Evolutionary conservation across 2,888 invertebrate species (phyloP), one percentile per base, ranked within the genome.

Genomic region (Parelbella ahira): DNA sequence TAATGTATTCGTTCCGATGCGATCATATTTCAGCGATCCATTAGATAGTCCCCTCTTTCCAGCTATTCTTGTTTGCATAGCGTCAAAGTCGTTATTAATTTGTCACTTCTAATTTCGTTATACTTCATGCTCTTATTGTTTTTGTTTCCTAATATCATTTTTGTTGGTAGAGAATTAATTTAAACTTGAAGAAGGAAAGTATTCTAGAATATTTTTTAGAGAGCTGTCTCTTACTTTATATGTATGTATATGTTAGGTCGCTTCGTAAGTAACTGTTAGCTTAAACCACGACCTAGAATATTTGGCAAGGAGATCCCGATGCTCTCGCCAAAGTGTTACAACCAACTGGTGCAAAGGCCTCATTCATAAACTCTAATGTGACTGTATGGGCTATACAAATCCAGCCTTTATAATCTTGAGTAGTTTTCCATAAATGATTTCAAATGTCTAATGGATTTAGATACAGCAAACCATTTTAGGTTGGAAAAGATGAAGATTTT

Each of bases 21-120:
- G 75, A 77, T 78, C 75, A 69, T 74, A 74, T 78, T 76, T 73
- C 78, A 72, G 63, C 25, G 68, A 72, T 76, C 78, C 77, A 79
- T 79, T 79, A 78, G 73, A 59, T 60, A 53, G 63, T 62, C 66
- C 65, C 62, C 56, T 42, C 28, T 47, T 53, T 55, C 52, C 57
- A 48, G 55, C 36, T 29, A 41, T 42, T 37, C 38, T 34, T 41
- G 29, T 41, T 45, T 32, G 29, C 8, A 27, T n/a, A 6, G 18
- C 37, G 24, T 44, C 42, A 29, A 39, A 25, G 37, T 44, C 37
- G 21, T 33, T 44, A 28, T 38, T 38, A 44, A 44, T 38, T 44
- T 37, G 37, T 36, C 29, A 38, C 18, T 29, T 42, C 36, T 36
- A 42, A 36, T 36, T 36, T 24, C 24, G 29, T 36, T 36, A 24